phyloP scores from a whole-genome alignment of 2,888 invertebrate genomes.

The Cetonia aurata region DNA sequence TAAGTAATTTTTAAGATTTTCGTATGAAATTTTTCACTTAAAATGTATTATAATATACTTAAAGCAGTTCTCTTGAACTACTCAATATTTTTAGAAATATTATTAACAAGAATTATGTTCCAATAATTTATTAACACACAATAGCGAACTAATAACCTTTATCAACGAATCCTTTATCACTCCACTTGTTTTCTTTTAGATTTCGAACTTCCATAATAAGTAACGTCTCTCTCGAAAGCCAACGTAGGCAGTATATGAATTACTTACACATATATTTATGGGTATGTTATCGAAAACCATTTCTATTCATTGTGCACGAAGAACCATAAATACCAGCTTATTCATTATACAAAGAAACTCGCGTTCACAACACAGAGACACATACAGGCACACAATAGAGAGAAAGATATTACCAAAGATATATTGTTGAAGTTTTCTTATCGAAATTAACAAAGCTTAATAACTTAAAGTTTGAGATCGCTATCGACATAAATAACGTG shows the following conservation, averaged over 20 bases:
- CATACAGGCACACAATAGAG: slow-evolving; percentile 38
- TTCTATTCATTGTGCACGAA: slow-evolving; percentile 39
- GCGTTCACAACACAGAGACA: slow-evolving; percentile 21
- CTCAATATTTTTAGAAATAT: too few species aligned
- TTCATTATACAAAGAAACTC: slow-evolving; percentile 35
- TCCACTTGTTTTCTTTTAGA: too few species aligned
- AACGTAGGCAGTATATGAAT: slow-evolving; percentile 24
- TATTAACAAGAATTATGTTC: too few species aligned
- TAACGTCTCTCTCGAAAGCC: too few species aligned
- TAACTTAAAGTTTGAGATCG: slow-evolving; percentile 45
- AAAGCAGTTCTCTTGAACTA: too few species aligned
- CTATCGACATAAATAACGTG: slow-evolving; percentile 49
- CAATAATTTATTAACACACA: too few species aligned
- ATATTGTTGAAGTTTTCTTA: slow-evolving; percentile 53
- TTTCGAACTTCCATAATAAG: too few species aligned
- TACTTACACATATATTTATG: slow-evolving; percentile 1
- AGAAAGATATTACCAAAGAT: slow-evolving; percentile 47
- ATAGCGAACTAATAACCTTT: too few species aligned
- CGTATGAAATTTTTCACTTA: too few species aligned
- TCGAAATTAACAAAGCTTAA: slow-evolving; percentile 53
- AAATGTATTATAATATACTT: too few species aligned
- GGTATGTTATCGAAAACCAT: slow-evolving; percentile 32
- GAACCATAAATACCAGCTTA: slow-evolving; percentile 18
- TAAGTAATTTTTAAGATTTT: too few species aligned
- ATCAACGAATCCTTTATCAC: too few species aligned